phyloP scores from a whole-genome alignment of 2,888 invertebrate species.

The Aspidiotus rigidus region DNA sequence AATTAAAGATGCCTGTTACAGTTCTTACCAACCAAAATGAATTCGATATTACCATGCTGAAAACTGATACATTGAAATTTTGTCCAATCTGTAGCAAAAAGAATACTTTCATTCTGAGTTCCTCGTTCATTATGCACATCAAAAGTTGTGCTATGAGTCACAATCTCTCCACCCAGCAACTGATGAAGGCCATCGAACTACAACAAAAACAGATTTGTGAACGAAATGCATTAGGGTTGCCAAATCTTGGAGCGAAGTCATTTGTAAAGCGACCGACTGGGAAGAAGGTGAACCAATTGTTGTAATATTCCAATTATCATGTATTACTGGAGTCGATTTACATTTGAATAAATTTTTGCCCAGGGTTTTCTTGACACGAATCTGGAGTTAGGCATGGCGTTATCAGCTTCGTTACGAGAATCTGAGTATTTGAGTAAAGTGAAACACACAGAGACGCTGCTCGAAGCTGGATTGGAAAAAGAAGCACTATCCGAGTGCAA shows the following conservation, averaged over 20 bases:
- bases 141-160: conserved; percentile 44
- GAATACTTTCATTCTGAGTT: conserved; percentile 22
- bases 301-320: too few species aligned
- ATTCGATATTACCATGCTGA: background rate
- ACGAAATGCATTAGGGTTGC: conserved; percentile 44
- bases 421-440: conserved; percentile 41
- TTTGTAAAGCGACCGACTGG: too few species aligned
- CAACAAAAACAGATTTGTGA: conserved; percentile 44
- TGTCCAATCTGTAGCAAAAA: conserved; percentile 37
- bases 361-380: conserved; percentile 41
- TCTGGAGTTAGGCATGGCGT: conserved; percentile 44
- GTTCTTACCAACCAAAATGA: too few species aligned
- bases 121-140: conserved; percentile 40
- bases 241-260: conserved; percentile 3
- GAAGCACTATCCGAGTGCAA: conserved; percentile 37
- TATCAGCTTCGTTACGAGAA: conserved; percentile 45
- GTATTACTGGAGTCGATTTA: too few species aligned
- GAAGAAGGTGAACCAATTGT: too few species aligned
- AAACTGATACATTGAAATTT: background rate
- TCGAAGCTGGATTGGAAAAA: conserved; percentile 39
- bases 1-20: too few species aligned
- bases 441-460: conserved; percentile 41
- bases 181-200: conserved; percentile 43
- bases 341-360: background rate
- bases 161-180: conserved; percentile 42